Evolutionary conservation across 2,113 vertebrate genomes (phyloP), one percentile per base, ranked within the genome.

Genomic region (Eonycteris spelaea): DNA sequence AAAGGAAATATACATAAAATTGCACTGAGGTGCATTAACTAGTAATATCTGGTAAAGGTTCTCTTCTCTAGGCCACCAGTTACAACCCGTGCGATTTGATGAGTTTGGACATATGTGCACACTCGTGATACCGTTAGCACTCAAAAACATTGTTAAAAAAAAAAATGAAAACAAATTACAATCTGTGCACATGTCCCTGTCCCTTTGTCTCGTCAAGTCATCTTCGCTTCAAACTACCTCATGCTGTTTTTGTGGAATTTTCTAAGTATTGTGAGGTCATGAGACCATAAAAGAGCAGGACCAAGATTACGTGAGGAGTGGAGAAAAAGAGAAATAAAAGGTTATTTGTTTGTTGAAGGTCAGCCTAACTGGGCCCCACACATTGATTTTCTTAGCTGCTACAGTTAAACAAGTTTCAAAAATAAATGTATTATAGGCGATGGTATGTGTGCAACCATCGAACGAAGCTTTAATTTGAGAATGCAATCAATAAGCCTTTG

Each of bases 401-500:
- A 16, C 78, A 97, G 94, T 98, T 98, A 97, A 98, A 97, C 91
- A 97, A 97, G 86, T 97, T 93, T 97, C 94, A 95, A 91, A 98
- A 98, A 97, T 68, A 98, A 96, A 98, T 98, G 95, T 97, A 96
- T 98, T 98, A 85, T 70, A 97, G 87, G 35, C 96, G 96, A 97
- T 19, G 89, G 95, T 95, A 94, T 94, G 95, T 96, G 98, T 98
- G 94, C 90, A 97, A 80, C 89, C 93, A 33, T 93, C 38, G 24
- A 97, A 71, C 53, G 89, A 45, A 94, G 67, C 91, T 98, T 98
- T 97, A 97, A 98, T 98, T 98, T 77, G 7, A 24, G 96, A 97
- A 97, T 97, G 89, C 33, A 98, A 98, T 98, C 98, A 97, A 98
- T 99, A 98, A 65, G 51, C 2, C 28, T 98, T 95, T 96, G n/a